These are phyloP conservation scores for Cantharis nigra DNA, from an alignment of 2,888 invertebrate species.

Conservation along the genomic window DNA sequence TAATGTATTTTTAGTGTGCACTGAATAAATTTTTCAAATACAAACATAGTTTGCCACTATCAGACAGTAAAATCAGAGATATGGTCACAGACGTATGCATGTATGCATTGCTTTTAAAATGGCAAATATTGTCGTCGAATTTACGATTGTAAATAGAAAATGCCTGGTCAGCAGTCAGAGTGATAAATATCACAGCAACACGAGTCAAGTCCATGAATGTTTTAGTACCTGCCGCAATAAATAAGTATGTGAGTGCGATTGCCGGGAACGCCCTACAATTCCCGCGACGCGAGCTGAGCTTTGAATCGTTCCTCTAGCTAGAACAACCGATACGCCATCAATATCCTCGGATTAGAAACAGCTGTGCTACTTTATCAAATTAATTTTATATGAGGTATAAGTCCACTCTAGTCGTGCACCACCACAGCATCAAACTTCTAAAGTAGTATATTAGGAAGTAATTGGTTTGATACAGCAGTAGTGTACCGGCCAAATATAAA, in stretches of 20 bases:
- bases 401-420: conserved; percentile 25
- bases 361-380: conserved; percentile 32
- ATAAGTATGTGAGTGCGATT: conserved; percentile 33
- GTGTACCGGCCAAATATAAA: not conserved
- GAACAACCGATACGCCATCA: conserved; percentile 35
- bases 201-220: conserved; percentile 29
- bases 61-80: not conserved
- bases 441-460: conserved; percentile 8
- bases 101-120: conserved; percentile 11
- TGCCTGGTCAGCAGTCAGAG: conserved; percentile 26
- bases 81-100: not conserved
- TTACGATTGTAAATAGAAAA: conserved; percentile 14
- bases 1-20: not conserved
- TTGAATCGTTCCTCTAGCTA: conserved; percentile 27
- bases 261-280: conserved; percentile 33
- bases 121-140: conserved; percentile 18
- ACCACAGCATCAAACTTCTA: conserved; percentile 20
- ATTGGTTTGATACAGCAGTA: not conserved
- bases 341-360: conserved; percentile 36
- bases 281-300: conserved; percentile 27
- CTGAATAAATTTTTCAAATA: not conserved
- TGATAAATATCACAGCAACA: conserved; percentile 31
- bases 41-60: not conserved
- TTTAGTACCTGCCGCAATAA: conserved; percentile 32
- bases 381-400: conserved; percentile 31